Evolutionary conservation across 2,797 vertebrate species (phyloP), one percentile per base, ranked within the genome.

Genomic region (Spea hammondii): DNA sequence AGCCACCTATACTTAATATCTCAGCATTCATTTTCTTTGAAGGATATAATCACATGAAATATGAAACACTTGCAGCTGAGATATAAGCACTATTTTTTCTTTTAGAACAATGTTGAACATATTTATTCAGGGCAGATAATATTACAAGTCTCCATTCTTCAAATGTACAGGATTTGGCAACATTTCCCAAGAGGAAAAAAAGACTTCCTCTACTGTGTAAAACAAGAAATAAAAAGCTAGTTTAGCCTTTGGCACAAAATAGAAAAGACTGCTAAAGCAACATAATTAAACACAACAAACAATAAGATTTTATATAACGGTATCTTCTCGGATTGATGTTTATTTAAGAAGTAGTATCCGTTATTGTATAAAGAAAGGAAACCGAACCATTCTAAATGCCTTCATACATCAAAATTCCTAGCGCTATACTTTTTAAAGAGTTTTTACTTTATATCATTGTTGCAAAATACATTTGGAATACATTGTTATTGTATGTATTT

Each of bases 271-370:
- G 74, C 78, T 75, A 70, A 79, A 70, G 70, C 66, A 70, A 46
- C 50, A 55, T 75, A 79, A 79, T 79, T 79, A 79, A 79, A 79
- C 65, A 68, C 70, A 79, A 79, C 49, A 70, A 74, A 3, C 32
- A 74, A 73, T 79, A 68, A 79, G 46, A 65, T 79, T n/a, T 60
- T 73, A 70, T 46, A 79, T 75, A 72, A 50, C 75, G 49, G n/a
- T 65, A 48, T 74, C 55, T 17, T 79, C 65, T 70, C 50, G 55
- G 75, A 68, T 55, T 49, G 70, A 53, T 51, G 55, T 32, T 4
- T 50, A 55, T 74, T 79, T 70, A 46, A 32, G 44, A 79, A 70
- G 55, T 72, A 79, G 74, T 74, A 79, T 69, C 69, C 70, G 67
- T 79, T 50, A 70, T 64, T 32, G 32, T 32, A 32, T 32, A 32